Percentiles rank a stretch among this genome's conserved stretches.
These are phyloP conservation scores for Xerus inauris DNA, from an alignment of 2,113 vertebrate species.

Conservation along the genomic window DNA sequence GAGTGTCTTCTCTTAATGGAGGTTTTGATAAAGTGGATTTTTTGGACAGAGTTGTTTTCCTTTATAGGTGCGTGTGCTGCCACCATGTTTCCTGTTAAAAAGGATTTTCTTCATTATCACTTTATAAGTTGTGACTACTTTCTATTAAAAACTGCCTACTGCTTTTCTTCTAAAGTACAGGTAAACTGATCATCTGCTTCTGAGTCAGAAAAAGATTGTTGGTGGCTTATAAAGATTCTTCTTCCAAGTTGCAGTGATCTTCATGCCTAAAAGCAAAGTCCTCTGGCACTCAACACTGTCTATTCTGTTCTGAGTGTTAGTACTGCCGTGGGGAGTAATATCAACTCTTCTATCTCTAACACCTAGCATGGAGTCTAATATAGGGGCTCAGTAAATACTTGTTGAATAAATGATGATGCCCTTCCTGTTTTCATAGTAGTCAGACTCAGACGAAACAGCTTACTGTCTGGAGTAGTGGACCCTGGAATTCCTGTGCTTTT, in stretches of 20 bases:
- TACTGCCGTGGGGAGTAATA: neutral
- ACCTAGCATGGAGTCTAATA: neutral
- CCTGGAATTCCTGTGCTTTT: conserved; percentile 20
- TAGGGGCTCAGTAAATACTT: neutral
- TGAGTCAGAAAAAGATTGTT: neutral
- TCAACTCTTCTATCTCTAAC: neutral
- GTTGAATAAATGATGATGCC: neutral
- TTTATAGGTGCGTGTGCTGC: neutral
- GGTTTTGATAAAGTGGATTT: neutral
- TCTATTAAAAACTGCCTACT: neutral
- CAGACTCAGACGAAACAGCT: neutral
- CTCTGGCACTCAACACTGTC: neutral
- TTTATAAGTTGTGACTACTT: neutral
- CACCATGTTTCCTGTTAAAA: neutral
- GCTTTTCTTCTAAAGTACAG: neutral
- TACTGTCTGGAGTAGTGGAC: neutral
- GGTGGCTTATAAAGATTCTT: neutral
- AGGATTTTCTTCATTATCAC: neutral
- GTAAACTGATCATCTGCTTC: neutral
- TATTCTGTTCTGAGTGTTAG: neutral
- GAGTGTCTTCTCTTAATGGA: neutral
- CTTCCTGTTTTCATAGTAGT: neutral
- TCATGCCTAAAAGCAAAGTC: neutral
- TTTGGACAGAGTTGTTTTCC: neutral
- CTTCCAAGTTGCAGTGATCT: neutral